These are phyloP conservation scores for Chloropsis hardwickii DNA, from an alignment of 2,113 vertebrate species.

Conservation along the genomic window DNA sequence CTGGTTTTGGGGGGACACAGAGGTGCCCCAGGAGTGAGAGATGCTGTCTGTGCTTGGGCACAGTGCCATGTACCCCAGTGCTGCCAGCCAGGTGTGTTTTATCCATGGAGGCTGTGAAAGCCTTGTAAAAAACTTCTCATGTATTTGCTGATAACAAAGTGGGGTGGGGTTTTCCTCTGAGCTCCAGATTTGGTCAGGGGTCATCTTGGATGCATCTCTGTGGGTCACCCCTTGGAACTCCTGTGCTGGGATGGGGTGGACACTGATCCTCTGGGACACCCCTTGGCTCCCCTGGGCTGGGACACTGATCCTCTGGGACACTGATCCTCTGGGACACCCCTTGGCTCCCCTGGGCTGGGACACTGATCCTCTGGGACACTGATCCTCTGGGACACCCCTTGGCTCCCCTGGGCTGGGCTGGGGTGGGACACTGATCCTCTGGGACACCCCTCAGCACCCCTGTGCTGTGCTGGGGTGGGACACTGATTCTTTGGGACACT, in stretches of 20 bases:
- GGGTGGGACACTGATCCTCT: neutral
- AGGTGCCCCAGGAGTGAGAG: neutral
- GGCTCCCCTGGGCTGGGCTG: neutral
- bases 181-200: neutral
- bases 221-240: neutral
- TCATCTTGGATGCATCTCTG: neutral
- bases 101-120: neutral
- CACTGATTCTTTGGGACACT: neutral
- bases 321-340: neutral
- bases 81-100: neutral
- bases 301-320: neutral
- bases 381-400: neutral
- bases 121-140: neutral
- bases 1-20: neutral
- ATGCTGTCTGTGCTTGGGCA: neutral
- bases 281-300: neutral
- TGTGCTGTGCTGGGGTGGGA: neutral
- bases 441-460: neutral
- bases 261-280: neutral
- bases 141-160: rapidly evolving
- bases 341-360: rapidly evolving
- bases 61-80: rapidly evolving
- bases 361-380: neutral
- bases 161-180: neutral
- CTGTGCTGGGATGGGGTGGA: neutral